phyloP scores from a whole-genome alignment of 2,113 vertebrate species.

The Pleuronectes platessa region DNA sequence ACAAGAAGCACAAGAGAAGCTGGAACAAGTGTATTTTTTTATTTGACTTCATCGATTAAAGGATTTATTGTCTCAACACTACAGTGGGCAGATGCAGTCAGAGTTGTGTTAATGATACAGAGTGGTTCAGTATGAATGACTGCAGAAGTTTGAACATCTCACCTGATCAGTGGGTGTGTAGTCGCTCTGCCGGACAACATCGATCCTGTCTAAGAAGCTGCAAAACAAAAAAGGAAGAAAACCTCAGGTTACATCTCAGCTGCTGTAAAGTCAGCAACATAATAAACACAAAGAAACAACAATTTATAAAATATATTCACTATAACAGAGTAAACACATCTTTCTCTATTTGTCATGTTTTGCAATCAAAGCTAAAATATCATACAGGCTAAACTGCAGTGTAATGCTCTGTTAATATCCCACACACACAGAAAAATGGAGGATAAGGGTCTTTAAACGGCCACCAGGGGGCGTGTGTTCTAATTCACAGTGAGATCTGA shows the following conservation, averaged over 20 bases:
- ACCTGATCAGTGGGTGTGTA: constrained; percentile 81
- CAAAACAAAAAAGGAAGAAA: constrained; percentile 19
- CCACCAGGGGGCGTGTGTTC: constrained; percentile 69
- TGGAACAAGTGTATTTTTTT: no score
- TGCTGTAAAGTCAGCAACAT: neutral
- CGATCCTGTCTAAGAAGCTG: constrained; percentile 79
- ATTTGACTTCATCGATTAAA: no score
- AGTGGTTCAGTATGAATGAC: neutral
- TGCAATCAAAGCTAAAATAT: neutral
- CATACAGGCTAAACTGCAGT: neutral
- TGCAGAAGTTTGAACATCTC: neutral
- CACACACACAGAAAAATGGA: constrained; percentile 21
- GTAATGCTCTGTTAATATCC: no score
- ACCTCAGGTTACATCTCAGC: neutral
- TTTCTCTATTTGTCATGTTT: neutral
- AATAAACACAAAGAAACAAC: neutral
- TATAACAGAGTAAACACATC: neutral
- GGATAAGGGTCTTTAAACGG: neutral
- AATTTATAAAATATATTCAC: neutral
- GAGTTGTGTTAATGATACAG: neutral
- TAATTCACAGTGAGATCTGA: constrained; percentile 63
- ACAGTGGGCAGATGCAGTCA: neutral
- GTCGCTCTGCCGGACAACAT: constrained; percentile 75
- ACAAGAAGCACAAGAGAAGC: no score
- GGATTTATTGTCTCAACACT: neutral